Evolutionary conservation across 2,888 invertebrate genomes (phyloP).

Genomic region (Himalopsyche anomala): DNA sequence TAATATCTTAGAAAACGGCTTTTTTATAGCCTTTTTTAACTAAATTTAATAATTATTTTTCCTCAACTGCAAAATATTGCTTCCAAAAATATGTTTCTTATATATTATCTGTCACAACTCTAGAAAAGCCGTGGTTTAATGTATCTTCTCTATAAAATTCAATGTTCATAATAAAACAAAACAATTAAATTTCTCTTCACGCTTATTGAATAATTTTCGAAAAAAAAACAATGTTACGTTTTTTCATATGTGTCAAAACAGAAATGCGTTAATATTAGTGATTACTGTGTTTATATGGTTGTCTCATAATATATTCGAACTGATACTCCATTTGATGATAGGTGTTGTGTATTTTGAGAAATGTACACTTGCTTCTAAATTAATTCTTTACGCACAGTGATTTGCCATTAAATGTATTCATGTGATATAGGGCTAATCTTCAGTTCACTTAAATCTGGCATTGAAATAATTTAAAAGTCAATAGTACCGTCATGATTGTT

Average conservation of each 20-base stretch:
- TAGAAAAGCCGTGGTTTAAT: not conserved
- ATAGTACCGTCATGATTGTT: too few species aligned
- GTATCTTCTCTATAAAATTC: not conserved
- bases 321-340: not conserved
- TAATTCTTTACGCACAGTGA: not conserved
- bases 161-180: not conserved
- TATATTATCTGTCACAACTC: not conserved
- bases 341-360: not conserved
- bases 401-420: not conserved
- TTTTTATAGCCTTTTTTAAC: too few species aligned
- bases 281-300: not conserved
- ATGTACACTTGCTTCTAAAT: not conserved
- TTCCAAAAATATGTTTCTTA: not conserved
- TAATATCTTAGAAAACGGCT: too few species aligned
- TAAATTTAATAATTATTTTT: not conserved
- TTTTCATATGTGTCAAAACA: not conserved
- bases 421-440: not conserved
- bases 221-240: not conserved
- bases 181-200: constrained; percentile 6
- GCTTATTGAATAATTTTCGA: not conserved
- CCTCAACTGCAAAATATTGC: not conserved
- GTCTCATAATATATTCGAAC: not conserved
- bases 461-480: too few species aligned
- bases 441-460: not conserved
- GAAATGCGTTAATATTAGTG: not conserved